These are phyloP conservation scores for Cheilosia vulpina DNA, from an alignment of 2,888 invertebrate genomes.

Conservation along the genomic window DNA sequence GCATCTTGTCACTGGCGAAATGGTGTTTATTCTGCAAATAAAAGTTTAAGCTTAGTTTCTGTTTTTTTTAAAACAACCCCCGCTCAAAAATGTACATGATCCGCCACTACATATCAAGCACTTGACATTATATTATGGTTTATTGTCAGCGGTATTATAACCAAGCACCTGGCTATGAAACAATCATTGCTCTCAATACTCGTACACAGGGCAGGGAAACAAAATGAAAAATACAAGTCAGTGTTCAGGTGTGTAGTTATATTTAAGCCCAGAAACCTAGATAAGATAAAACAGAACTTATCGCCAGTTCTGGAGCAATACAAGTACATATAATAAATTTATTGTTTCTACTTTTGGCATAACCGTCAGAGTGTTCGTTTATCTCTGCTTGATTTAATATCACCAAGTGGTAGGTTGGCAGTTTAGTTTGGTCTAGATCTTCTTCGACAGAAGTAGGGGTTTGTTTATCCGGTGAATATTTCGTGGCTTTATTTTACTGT, in stretches of 20 bases:
- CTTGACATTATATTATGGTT: neutral
- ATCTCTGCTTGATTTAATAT: constrained; percentile 44
- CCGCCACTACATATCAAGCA: neutral
- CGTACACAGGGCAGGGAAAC: neutral
- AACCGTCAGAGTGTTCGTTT: constrained; percentile 14
- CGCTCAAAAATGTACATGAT: neutral
- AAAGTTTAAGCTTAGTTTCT: no score
- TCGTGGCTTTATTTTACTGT: neutral
- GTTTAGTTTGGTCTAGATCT: constrained; percentile 53
- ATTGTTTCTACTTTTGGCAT: constrained; percentile 17
- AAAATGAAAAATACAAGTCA: neutral
- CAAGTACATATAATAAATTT: constrained; percentile 18
- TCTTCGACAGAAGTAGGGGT: constrained; percentile 34
- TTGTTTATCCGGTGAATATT: neutral
- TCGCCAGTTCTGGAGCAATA: constrained; percentile 2
- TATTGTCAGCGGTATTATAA: constrained; percentile 11
- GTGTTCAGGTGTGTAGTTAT: neutral
- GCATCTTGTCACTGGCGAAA: no score
- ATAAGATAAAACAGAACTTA: constrained; percentile 38
- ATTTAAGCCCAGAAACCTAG: constrained; percentile 10
- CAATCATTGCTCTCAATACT: constrained; percentile 6
- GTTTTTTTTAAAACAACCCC: neutral
- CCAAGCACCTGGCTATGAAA: neutral
- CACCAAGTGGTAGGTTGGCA: constrained; percentile 34
- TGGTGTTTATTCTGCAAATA: no score